Conservation (phyloP, 1,140 invertebrate genomes). For the Caerostris extrusa region DNA sequence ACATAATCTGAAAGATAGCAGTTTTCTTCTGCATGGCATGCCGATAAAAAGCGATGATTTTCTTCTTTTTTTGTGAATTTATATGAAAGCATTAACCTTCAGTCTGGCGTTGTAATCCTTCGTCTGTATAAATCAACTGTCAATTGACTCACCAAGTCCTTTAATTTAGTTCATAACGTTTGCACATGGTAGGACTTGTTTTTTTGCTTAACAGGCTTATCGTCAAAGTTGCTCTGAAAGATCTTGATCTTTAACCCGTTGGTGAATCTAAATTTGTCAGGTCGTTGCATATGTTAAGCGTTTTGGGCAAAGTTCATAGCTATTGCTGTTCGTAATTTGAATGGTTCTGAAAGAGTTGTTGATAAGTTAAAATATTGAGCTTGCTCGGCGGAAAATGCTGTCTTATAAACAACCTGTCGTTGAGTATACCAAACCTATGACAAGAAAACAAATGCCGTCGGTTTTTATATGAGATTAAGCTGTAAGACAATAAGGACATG, state of each 20-base stretch:
- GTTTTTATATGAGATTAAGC: too few relatives aligned
- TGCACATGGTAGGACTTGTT: not conserved
- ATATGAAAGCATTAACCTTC: slow-evolving; percentile 29
- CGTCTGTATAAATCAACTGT: slow-evolving; percentile 13
- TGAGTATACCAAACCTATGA: too few relatives aligned
- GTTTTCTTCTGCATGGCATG: not conserved
- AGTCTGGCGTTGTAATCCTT: not conserved
- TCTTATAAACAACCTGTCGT: too few relatives aligned
- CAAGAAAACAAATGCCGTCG: too few relatives aligned
- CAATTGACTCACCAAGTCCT: slow-evolving; percentile 28
- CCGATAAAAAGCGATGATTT: not conserved
- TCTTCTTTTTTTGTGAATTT: not conserved
- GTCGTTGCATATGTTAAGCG: not conserved
- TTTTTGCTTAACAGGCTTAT: not conserved
- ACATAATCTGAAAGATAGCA: not conserved
- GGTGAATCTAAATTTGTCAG: not conserved
- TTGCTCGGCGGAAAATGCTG: too few relatives aligned
- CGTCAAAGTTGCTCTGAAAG: not conserved
- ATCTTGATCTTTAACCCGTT: not conserved
- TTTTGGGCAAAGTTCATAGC: too few relatives aligned
- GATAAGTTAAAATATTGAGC: too few relatives aligned
- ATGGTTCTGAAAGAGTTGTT: too few relatives aligned
- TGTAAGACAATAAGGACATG: too few relatives aligned
- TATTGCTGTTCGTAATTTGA: too few relatives aligned
- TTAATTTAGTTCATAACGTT: not conserved